Evolutionary conservation across 1,140 invertebrate genomes (phyloP).

Genomic region (Rhagoletis zephyria): DNA sequence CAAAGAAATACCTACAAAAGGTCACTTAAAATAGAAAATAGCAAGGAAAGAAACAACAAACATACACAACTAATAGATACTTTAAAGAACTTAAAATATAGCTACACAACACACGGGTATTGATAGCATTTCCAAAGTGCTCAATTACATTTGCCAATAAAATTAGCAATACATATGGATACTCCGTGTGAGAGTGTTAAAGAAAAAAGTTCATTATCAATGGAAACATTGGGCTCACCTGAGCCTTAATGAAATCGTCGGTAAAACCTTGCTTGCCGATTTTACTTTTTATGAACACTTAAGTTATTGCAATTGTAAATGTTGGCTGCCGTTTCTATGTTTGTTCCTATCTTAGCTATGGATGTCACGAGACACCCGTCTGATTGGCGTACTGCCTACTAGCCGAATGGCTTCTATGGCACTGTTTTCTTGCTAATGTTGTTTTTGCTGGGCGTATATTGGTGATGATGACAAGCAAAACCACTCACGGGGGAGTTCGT

Average conservation of each 20-base stretch:
- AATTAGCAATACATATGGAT: not conserved
- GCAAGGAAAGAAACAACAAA: not conserved
- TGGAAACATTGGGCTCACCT: constrained; percentile 9
- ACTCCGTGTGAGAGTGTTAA: not conserved
- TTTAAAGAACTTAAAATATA: not conserved
- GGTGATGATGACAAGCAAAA: not conserved
- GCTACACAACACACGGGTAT: not conserved
- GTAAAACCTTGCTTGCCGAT: not conserved
- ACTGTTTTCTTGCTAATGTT: not conserved
- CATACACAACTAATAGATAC: not conserved
- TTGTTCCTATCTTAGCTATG: not conserved
- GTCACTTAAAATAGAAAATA: not conserved
- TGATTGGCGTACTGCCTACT: not conserved
- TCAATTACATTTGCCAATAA: not conserved
- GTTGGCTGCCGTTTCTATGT: not conserved
- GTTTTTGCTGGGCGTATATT: constrained; percentile 6
- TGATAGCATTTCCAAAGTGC: not conserved
- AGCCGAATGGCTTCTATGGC: not conserved
- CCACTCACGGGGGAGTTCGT: constrained; percentile 11
- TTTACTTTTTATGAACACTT: constrained; percentile 31
- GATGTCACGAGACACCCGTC: constrained; percentile 38
- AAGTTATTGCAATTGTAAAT: not conserved
- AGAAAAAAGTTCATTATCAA: not conserved
- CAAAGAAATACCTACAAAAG: not conserved
- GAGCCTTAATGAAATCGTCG: constrained; percentile 11